Percentiles rank a stretch among this genome's conserved stretches.
Evolutionary conservation across 2,113 vertebrate species (phyloP).

Genomic region (Varanus komodoensis): DNA sequence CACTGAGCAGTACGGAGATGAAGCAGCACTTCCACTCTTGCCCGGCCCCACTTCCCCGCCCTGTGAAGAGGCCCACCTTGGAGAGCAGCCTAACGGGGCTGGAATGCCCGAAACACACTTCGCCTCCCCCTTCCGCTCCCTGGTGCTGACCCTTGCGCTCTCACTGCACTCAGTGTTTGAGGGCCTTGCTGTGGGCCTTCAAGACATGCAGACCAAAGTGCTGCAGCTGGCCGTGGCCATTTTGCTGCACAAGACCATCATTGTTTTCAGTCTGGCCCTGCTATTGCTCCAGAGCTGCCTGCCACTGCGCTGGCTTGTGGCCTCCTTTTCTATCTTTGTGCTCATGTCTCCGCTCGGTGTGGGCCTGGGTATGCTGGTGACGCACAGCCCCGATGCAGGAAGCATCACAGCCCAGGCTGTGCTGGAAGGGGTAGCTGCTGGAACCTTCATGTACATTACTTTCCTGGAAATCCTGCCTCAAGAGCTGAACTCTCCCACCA

Average conservation of each 20-base stretch:
- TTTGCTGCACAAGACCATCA: constrained; percentile 85
- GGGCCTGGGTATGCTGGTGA: constrained; percentile 79
- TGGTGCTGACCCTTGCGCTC: constrained; percentile 84
- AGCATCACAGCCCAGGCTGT: constrained; percentile 76
- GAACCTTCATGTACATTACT: constrained; percentile 87
- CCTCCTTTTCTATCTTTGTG: constrained; percentile 78
- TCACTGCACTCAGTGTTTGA: constrained; percentile 86
- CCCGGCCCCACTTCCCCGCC: background rate
- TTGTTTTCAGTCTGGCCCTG: constrained; percentile 84
- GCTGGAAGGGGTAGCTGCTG: constrained; percentile 83
- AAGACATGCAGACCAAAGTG: constrained; percentile 80
- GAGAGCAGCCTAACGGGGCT: background rate
- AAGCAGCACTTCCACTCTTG: constrained; percentile 71
- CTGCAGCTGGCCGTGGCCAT: constrained; percentile 85
- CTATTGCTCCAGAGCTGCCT: constrained; percentile 84
- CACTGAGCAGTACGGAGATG: constrained; percentile 51
- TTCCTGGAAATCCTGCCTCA: constrained; percentile 88
- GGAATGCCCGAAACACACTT: constrained; percentile 50
- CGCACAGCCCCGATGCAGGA: constrained; percentile 64
- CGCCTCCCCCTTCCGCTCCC: constrained; percentile 85
- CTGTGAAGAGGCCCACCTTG: constrained; percentile 34
- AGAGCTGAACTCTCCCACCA: constrained; percentile 80
- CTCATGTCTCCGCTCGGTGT: constrained; percentile 85
- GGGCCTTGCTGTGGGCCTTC: constrained; percentile 85
- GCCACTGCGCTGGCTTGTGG: constrained; percentile 69